These are phyloP conservation scores for Parnassius glacialis DNA, from an alignment of 2,888 invertebrate genomes.

Conservation along the genomic window DNA sequence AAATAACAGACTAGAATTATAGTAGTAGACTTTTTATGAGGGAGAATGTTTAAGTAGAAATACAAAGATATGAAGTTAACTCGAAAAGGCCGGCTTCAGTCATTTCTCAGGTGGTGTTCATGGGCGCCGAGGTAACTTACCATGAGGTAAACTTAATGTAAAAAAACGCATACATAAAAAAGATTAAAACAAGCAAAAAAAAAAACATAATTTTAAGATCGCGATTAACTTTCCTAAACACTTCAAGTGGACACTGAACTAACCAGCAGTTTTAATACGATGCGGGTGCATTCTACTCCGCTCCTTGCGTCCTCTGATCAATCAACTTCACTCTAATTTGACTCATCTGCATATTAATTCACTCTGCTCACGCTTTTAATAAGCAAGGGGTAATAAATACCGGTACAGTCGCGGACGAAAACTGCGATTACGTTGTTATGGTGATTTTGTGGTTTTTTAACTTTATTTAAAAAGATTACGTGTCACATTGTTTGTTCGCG, in stretches of 20 bases:
- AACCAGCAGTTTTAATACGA: constrained; percentile 32
- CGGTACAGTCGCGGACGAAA: constrained; percentile 35
- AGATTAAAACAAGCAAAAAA: background rate
- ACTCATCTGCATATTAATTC: constrained; percentile 74
- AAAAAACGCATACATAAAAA: too few species aligned
- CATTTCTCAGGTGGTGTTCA: too few species aligned
- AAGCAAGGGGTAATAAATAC: constrained; percentile 45
- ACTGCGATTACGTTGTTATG: background rate
- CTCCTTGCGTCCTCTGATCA: constrained; percentile 51
- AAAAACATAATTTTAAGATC: constrained; percentile 1
- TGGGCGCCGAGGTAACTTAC: too few species aligned
- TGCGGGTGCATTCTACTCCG: constrained; percentile 65
- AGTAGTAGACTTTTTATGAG: too few species aligned
- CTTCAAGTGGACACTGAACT: constrained; percentile 31
- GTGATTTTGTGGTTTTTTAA: too few species aligned
- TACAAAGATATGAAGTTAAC: too few species aligned
- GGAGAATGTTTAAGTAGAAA: too few species aligned
- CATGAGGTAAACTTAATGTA: too few species aligned
- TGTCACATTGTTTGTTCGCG: too few species aligned
- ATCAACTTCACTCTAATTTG: constrained; percentile 68
- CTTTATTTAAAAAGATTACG: too few species aligned
- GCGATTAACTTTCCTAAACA: constrained; percentile 2
- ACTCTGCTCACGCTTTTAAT: constrained; percentile 40
- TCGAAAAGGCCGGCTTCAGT: too few species aligned
- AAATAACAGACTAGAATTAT: too few species aligned